Evolutionary conservation across 2,797 vertebrate species (phyloP), one percentile per base, ranked within the genome.

Genomic region (Pseudotriccus pelzelni): DNA sequence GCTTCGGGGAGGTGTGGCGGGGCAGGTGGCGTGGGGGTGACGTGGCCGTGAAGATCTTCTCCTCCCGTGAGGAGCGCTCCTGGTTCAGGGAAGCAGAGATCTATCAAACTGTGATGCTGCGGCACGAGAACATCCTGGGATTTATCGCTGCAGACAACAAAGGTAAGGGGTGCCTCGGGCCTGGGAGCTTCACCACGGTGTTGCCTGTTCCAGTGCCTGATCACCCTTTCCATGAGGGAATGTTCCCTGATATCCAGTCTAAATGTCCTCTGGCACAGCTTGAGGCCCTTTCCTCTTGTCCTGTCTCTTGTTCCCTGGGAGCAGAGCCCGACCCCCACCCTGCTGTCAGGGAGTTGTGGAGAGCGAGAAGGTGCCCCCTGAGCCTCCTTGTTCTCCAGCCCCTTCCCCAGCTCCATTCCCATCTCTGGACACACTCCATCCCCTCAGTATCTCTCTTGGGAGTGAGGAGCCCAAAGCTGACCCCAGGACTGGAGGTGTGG

Each of bases 61-160:
- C 99, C 0, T 99, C 99, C 2, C 98, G 99, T 7, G 99, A 99
- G 97, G 99, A 99, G 23, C 99, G 99, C 11, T 99, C 99, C 60
- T 99, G 99, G 99, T 99, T 99, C 97, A 98, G 99, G 79, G 99
- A 99, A 70, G 99, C 99, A 0, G 99, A 99, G 94, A 99, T 99
- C 79, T 99, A 99, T 73, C 99, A 99, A 84, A 99, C 99, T 0
- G 99, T 99, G 73, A 99, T 99, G 99, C 98, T 99, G 89, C 98
- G 99, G 3, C 99, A 99, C 4, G 99, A 99, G 89, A 99, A 99
- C 97, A 99, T 99, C 96, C 97, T 99, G 7, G 99, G 99, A 2
- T 99, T 99, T 79, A 99, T 99, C 4, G 99, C 99, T 15, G 99
- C 99, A 0, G 99, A 99, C 96, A 99, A 99, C 96, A 99, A 99